A percentile compares a stretch with the other conserved stretches of the same genome.
Evolutionary conservation across 2,888 invertebrate species (phyloP).

Genomic region (Athalia circularis): DNA sequence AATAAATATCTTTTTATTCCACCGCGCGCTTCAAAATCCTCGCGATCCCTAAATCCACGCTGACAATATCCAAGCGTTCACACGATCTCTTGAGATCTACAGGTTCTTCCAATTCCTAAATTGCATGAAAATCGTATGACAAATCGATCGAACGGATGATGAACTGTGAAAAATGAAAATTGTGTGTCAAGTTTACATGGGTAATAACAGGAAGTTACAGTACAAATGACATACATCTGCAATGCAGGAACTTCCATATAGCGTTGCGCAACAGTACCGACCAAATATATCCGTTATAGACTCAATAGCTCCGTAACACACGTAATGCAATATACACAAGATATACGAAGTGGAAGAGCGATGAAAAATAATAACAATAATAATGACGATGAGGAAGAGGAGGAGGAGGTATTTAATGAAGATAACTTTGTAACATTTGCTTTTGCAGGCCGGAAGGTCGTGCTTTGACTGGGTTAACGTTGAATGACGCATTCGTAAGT

Average conservation of each 20-base stretch:
- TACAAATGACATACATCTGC: too few relatives aligned
- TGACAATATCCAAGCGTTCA: too few relatives aligned
- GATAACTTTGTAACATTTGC: not conserved
- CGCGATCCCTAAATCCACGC: not conserved
- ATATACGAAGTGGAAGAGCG: not conserved
- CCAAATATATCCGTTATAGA: too few relatives aligned
- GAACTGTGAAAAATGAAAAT: too few relatives aligned
- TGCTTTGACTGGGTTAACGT: conserved; percentile 44
- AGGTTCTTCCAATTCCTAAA: too few relatives aligned
- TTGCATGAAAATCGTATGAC: too few relatives aligned
- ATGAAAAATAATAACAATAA: not conserved
- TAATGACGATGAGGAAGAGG: not conserved
- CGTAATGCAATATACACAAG: not conserved
- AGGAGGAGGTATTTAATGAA: conserved; percentile 28
- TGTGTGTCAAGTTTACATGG: too few relatives aligned
- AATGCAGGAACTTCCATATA: too few relatives aligned
- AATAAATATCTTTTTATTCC: not conserved
- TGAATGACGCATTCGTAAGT: conserved; percentile 25
- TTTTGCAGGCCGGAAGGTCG: conserved; percentile 38
- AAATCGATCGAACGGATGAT: too few relatives aligned
- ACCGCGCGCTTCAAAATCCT: not conserved
- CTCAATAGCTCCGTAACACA: not conserved
- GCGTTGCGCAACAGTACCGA: too few relatives aligned
- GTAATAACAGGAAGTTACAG: too few relatives aligned
- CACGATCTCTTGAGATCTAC: too few relatives aligned